Conservation (phyloP, 2,113 vertebrate genomes). For the Pteruthius melanotis region DNA sequence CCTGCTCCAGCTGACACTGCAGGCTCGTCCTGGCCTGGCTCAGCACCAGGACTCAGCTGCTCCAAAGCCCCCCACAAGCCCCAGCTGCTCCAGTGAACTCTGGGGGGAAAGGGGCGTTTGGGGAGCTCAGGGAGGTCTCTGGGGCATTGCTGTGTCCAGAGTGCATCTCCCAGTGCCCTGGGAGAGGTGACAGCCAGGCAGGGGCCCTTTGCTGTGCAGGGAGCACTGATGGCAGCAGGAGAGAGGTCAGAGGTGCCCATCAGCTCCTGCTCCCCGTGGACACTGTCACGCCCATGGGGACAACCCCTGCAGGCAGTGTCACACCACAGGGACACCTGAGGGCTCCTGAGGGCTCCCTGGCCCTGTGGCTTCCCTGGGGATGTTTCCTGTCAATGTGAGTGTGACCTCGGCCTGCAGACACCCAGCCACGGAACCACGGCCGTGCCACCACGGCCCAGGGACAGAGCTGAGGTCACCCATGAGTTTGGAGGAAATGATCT, state of each 20-base stretch:
- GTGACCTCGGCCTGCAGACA: not conserved
- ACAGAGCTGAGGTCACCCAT: not conserved
- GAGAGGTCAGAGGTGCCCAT: not conserved
- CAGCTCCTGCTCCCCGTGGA: not conserved
- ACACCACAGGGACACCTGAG: fast-evolving
- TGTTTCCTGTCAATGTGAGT: not conserved
- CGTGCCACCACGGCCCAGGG: not conserved
- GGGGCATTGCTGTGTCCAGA: not conserved
- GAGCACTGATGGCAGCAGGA: not conserved
- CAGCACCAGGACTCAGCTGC: not conserved
- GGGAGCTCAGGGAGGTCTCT: not conserved
- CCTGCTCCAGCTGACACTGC: not conserved
- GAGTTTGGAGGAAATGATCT: not conserved
- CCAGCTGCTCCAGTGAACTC: not conserved
- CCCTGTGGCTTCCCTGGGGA: not conserved
- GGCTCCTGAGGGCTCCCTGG: not conserved
- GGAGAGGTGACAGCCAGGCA: not conserved
- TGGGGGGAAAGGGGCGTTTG: not conserved
- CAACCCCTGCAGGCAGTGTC: not conserved
- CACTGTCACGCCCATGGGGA: fast-evolving
- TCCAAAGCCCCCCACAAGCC: not conserved
- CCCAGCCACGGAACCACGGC: fast-evolving
- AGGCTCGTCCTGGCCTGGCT: not conserved
- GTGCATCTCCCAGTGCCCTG: not conserved
- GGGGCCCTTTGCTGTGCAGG: not conserved